A percentile compares a stretch with the other conserved stretches of the same genome.
Evolutionary conservation across 1,140 invertebrate genomes (phyloP).

Genomic region (Antheraea pernyi): DNA sequence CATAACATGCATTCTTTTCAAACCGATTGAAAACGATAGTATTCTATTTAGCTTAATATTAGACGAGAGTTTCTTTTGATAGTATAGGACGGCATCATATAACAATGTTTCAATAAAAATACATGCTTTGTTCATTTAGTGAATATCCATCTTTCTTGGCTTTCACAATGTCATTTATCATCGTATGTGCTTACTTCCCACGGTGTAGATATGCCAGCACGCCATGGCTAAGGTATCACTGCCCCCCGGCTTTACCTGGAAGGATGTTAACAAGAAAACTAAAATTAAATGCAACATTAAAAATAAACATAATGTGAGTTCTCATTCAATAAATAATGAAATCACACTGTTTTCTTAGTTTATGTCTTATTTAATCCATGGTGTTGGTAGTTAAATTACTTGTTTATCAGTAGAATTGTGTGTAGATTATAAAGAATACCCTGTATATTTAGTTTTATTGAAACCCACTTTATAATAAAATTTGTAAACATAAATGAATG

Average conservation of each 20-base stretch:
- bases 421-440: no score
- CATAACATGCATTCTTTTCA: not conserved
- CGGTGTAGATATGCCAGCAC: slow-evolving; percentile 59
- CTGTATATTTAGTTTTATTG: no score
- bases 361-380: slow-evolving; percentile 2
- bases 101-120: not conserved
- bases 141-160: slow-evolving; percentile 10
- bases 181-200: slow-evolving; percentile 52
- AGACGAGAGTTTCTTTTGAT: not conserved
- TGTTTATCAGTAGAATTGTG: not conserved
- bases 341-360: slow-evolving; percentile 8
- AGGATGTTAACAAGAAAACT: slow-evolving; percentile 64
- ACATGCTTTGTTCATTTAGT: not conserved
- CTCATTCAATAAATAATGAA: slow-evolving; percentile 20
- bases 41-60: not conserved
- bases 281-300: slow-evolving; percentile 59
- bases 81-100: not conserved
- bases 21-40: not conserved
- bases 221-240: slow-evolving; percentile 59
- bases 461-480: no score
- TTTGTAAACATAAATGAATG: no score
- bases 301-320: slow-evolving; percentile 57
- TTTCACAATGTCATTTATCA: slow-evolving; percentile 34
- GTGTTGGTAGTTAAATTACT: slow-evolving; percentile 4
- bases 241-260: slow-evolving; percentile 67